Conservation (phyloP, 2,113 vertebrate species). For the Nothocercus nigrocapillus region DNA sequence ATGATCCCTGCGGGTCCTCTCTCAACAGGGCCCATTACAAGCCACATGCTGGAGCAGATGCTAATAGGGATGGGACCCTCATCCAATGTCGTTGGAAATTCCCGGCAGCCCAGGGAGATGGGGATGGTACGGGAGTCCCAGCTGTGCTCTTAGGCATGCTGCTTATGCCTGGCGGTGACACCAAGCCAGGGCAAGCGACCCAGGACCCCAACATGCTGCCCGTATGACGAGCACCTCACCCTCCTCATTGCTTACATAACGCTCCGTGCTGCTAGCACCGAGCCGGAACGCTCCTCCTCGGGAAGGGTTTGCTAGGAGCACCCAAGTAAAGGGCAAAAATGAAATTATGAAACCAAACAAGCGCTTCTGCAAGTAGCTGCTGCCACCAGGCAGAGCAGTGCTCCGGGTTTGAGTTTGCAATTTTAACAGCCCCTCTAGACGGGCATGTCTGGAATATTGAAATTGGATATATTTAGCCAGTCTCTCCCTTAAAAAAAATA, state of each 20-base stretch:
- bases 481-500: background rate
- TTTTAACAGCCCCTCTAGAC: slow-evolving; percentile 7
- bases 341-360: background rate
- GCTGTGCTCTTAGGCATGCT: fast-evolving
- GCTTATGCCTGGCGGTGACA: background rate
- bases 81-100: background rate
- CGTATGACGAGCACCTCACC: fast-evolving
- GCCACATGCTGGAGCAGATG: background rate
- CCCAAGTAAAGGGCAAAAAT: background rate
- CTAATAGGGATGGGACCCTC: background rate
- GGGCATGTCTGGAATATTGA: background rate
- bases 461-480: background rate
- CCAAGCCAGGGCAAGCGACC: fast-evolving
- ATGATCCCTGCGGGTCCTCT: fast-evolving
- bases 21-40: background rate
- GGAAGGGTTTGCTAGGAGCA: background rate
- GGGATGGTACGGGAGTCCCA: background rate
- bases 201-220: background rate
- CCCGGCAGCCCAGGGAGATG: background rate
- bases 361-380: background rate
- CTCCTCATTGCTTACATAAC: background rate
- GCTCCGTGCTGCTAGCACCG: background rate
- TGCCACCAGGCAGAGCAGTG: fast-evolving
- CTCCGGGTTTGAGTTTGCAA: background rate
- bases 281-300: background rate